These are phyloP conservation scores for Holacanthus passer DNA, from an alignment of 2,113 vertebrate genomes.

Conservation along the genomic window DNA sequence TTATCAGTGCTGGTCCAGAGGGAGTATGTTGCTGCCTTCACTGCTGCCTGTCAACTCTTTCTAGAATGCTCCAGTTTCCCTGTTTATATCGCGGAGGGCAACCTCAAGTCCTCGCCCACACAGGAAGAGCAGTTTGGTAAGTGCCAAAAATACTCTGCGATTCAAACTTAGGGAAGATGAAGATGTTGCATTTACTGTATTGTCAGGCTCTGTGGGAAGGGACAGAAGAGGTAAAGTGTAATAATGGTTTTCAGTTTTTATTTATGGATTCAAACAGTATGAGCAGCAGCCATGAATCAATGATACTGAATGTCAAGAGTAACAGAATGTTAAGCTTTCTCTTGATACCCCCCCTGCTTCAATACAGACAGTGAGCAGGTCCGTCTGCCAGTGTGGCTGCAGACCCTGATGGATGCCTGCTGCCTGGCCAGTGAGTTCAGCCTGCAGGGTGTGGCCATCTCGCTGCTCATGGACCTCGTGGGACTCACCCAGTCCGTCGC, in stretches of 20 bases:
- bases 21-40: constrained; percentile 92
- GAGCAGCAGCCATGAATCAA: background rate
- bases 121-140: constrained; percentile 87
- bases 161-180: background rate
- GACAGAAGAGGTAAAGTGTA: background rate
- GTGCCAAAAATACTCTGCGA: constrained; percentile 9
- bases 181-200: background rate
- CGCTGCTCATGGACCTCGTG: constrained; percentile 97
- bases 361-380: constrained; percentile 89
- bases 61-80: constrained; percentile 99
- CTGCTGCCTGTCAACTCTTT: constrained; percentile 96
- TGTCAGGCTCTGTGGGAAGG: background rate
- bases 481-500: constrained; percentile 95
- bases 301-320: background rate
- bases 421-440: constrained; percentile 90
- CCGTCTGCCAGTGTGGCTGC: constrained; percentile 91
- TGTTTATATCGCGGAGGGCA: constrained; percentile 97
- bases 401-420: constrained; percentile 95
- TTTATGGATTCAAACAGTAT: too few relatives aligned
- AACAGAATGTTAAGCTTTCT: background rate
- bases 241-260: background rate
- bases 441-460: constrained; percentile 92
- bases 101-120: constrained; percentile 88
- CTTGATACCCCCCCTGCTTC: background rate
- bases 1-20: constrained; percentile 78